Evolutionary conservation across 53 echinoderm and acorn worm genomes (phyloP).

Genomic region (Crossaster papposus): DNA sequence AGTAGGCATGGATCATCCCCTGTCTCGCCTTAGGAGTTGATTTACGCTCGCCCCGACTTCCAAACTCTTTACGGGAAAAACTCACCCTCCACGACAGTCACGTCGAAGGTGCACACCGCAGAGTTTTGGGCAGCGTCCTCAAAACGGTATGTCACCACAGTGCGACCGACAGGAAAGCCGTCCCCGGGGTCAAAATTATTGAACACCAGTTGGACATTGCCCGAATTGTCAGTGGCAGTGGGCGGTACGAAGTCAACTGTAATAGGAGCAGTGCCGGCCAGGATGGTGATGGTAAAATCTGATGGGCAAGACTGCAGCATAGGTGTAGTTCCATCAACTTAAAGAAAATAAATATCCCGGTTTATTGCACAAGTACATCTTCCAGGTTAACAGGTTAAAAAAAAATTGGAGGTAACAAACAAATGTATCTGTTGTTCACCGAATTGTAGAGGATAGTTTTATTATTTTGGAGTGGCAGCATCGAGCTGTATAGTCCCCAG

Average conservation of each 20-base stretch:
- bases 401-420: background rate
- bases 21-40: too few relatives aligned
- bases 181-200: conserved; percentile 38
- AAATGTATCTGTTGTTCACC: background rate
- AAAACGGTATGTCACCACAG: conserved; percentile 70
- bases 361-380: background rate
- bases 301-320: conserved; percentile 46
- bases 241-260: conserved; percentile 54
- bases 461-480: too few relatives aligned
- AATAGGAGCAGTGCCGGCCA: conserved; percentile 44
- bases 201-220: conserved; percentile 14
- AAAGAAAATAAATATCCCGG: background rate
- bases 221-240: conserved; percentile 68
- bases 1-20: too few relatives aligned
- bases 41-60: too few relatives aligned
- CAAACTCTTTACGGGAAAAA: background rate
- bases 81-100: conserved; percentile 52
- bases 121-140: conserved; percentile 47
- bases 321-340: conserved; percentile 56
- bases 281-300: conserved; percentile 45
- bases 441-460: too few relatives aligned
- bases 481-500: too few relatives aligned
- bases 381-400: background rate
- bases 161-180: conserved; percentile 31
- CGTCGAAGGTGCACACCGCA: conserved; percentile 42